These are phyloP conservation scores for Ahaetulla prasina DNA, from an alignment of 2,113 vertebrate genomes.

Conservation along the genomic window DNA sequence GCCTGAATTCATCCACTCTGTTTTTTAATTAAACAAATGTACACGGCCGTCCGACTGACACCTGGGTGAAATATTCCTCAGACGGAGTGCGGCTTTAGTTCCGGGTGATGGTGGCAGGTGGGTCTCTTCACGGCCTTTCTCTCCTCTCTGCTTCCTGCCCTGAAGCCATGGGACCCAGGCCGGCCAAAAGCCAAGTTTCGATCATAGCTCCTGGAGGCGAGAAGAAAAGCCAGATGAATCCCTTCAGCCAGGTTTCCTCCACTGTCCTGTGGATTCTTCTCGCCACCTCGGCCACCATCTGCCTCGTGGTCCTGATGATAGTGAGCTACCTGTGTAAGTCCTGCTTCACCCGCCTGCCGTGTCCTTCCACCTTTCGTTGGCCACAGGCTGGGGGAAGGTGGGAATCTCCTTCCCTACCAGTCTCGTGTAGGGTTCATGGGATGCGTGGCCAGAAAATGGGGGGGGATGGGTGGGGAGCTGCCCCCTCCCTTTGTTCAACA, in stretches of 20 bases:
- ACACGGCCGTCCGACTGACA: neutral
- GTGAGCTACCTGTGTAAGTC: neutral
- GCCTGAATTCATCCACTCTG: neutral
- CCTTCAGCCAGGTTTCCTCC: neutral
- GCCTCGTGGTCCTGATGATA: accelerated
- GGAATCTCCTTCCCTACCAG: no score
- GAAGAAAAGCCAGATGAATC: neutral
- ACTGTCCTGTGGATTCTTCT: neutral
- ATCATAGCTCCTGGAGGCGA: neutral
- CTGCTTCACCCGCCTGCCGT: neutral
- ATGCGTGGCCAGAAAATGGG: neutral
- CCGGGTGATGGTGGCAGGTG: neutral
- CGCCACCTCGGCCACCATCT: neutral
- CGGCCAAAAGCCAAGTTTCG: neutral
- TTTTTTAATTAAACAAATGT: neutral
- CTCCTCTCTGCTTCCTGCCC: neutral
- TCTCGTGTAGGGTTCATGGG: neutral
- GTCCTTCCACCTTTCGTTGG: neutral
- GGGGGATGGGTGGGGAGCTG: neutral
- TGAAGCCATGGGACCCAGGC: neutral
- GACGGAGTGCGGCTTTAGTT: neutral
- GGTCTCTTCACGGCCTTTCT: neutral
- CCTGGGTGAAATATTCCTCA: neutral
- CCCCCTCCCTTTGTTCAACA: neutral
- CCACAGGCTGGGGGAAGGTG: neutral